phyloP scores from a whole-genome alignment of 2,797 vertebrate species.

The Coreius guichenoti region DNA sequence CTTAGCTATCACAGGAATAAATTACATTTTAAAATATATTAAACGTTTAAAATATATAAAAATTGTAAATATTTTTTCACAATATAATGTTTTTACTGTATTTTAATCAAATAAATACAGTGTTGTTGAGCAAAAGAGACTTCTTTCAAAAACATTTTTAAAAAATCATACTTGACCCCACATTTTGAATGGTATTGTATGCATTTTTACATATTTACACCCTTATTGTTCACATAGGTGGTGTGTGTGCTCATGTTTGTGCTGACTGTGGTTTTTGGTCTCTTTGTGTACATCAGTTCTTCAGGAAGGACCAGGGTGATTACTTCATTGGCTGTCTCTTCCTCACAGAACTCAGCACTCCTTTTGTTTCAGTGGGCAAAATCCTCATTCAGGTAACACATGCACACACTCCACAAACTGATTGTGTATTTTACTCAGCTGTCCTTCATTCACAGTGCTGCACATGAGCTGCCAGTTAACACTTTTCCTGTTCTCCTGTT shows the following conservation, averaged over 20 bases:
- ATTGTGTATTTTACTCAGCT: conserved; percentile 49
- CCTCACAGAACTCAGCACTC: conserved; percentile 95
- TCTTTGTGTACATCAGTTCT: conserved; percentile 78
- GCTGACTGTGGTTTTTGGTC: conserved; percentile 31
- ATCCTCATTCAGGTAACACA: conserved; percentile 92
- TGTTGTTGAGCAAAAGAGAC: background rate
- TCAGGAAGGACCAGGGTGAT: conserved; percentile 90
- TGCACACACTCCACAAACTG: conserved; percentile 7
- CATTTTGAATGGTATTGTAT: background rate
- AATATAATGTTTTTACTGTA: background rate
- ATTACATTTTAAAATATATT: background rate
- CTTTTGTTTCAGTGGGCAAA: conserved; percentile 95
- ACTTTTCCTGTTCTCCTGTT: conserved; percentile 25
- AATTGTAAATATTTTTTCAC: background rate
- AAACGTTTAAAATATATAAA: background rate
- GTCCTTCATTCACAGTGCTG: conserved; percentile 31
- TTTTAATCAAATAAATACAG: background rate
- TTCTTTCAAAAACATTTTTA: background rate
- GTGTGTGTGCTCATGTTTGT: conserved; percentile 33
- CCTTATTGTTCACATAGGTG: conserved; percentile 60
- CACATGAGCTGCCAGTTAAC: conserved; percentile 31
- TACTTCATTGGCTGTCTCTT: conserved; percentile 97
- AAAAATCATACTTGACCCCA: background rate
- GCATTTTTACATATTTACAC: background rate
- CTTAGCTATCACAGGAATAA: background rate